Percentiles rank a stretch among this genome's conserved stretches.
Evolutionary conservation across 2,113 vertebrate species (phyloP).

Genomic region (Cryptomyrus ogoouensis): DNA sequence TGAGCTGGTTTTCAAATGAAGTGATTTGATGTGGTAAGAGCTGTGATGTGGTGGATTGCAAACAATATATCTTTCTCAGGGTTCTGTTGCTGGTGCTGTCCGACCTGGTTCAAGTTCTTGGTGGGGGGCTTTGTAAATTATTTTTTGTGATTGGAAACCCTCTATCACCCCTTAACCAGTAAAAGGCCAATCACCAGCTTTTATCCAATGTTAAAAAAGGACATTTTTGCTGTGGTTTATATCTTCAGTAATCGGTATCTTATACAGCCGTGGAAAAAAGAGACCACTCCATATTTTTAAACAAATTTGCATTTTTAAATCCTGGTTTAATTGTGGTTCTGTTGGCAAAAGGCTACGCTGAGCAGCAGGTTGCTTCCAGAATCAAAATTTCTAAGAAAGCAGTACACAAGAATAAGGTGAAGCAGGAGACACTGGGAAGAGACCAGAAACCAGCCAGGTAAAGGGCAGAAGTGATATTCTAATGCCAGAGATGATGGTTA

Average conservation of each 20-base stretch:
- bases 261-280: neutral
- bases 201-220: neutral
- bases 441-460: no score
- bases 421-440: no score
- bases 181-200: neutral
- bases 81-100: neutral
- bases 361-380: no score
- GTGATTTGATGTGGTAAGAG: neutral
- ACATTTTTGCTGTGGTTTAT: neutral
- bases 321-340: no score
- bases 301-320: no score
- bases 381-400: no score
- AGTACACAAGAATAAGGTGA: no score
- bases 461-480: no score
- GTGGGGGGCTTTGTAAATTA: neutral
- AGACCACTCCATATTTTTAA: no score
- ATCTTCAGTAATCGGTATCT: neutral
- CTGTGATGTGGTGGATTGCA: neutral
- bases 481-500: no score
- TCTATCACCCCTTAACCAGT: neutral
- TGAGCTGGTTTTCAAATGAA: neutral
- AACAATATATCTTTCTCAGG: neutral
- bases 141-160: neutral
- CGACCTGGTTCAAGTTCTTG: neutral
- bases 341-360: no score